Percentiles rank a stretch among this genome's conserved stretches.
phyloP scores from a whole-genome alignment of 2,888 invertebrate genomes.

The Megastigmus dorsalis region DNA sequence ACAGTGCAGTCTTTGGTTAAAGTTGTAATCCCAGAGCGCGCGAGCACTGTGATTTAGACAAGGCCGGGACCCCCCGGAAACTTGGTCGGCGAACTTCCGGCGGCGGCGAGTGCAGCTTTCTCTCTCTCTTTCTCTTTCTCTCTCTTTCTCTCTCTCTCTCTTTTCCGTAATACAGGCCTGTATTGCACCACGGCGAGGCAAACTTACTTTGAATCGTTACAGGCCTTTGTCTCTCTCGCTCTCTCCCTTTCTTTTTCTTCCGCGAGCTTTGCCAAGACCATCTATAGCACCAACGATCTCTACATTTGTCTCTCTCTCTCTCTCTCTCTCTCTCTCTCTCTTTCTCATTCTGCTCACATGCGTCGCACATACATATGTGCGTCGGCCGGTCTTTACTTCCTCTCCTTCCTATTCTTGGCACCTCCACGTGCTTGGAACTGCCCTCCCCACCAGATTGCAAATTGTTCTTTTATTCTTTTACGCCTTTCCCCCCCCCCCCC shows the following conservation, averaged over 20 bases:
- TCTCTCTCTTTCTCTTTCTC: not conserved
- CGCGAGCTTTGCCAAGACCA: slow-evolving; percentile 18
- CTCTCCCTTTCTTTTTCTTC: not conserved
- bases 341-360: not conserved
- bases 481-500: not conserved
- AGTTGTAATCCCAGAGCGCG: slow-evolving; percentile 67
- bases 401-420: not conserved
- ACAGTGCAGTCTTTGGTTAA: slow-evolving; percentile 56
- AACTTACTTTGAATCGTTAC: slow-evolving; percentile 59
- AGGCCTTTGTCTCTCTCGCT: slow-evolving; percentile 53
- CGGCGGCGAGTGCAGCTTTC: slow-evolving; percentile 15
- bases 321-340: not conserved
- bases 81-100: slow-evolving; percentile 64
- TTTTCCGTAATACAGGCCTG: too few relatives aligned
- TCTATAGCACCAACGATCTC: slow-evolving; percentile 13
- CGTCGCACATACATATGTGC: slow-evolving; percentile 17
- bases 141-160: not conserved
- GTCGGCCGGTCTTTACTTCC: not conserved
- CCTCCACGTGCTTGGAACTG: not conserved
- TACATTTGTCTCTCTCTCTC: not conserved
- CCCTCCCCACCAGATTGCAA: slow-evolving; percentile 14
- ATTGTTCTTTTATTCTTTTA: slow-evolving; percentile 18
- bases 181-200: slow-evolving; percentile 15
- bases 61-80: slow-evolving; percentile 62
- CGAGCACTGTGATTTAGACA: slow-evolving; percentile 65